Evolutionary conservation across 2,888 invertebrate species (phyloP).

Genomic region (Mesochorus sp.): DNA sequence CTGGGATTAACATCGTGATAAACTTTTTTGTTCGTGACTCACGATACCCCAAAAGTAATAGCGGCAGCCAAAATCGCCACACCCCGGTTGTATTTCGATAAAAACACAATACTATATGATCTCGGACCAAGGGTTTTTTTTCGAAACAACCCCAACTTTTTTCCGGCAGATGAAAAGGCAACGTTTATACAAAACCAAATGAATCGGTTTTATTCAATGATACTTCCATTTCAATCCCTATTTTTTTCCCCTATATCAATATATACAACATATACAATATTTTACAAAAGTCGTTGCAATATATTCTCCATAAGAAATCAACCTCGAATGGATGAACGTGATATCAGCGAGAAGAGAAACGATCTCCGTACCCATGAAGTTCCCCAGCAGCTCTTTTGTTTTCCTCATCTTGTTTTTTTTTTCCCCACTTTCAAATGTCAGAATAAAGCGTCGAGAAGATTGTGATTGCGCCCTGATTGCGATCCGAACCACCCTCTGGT

Average conservation of each 20-base stretch:
- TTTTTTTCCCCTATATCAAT: too few relatives aligned
- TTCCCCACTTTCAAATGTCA: slow-evolving; percentile 3
- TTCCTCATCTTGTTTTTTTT: too few relatives aligned
- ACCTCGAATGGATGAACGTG: too few relatives aligned
- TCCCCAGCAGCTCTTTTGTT: neutral
- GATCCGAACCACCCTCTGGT: slow-evolving; percentile 42
- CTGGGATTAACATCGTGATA: slow-evolving; percentile 28
- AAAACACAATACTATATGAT: neutral
- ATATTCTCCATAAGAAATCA: too few relatives aligned
- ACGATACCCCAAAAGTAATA: slow-evolving; percentile 11
- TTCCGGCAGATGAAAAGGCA: neutral
- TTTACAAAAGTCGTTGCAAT: too few relatives aligned
- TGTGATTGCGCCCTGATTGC: slow-evolving; percentile 44
- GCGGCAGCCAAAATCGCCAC: neutral
- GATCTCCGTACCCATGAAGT: neutral
- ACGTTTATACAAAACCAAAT: neutral
- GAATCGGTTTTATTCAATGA: neutral
- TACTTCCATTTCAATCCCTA: too few relatives aligned
- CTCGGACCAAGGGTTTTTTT: too few relatives aligned
- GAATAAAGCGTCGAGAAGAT: slow-evolving; percentile 42
- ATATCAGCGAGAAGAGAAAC: neutral
- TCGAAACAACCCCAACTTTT: too few relatives aligned
- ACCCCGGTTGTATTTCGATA: neutral
- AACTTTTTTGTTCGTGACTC: slow-evolving; percentile 4
- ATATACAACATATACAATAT: too few relatives aligned